Base-by-base conservation (phyloP, 2,113 vertebrate genomes). In the Turnix velox region DNA sequence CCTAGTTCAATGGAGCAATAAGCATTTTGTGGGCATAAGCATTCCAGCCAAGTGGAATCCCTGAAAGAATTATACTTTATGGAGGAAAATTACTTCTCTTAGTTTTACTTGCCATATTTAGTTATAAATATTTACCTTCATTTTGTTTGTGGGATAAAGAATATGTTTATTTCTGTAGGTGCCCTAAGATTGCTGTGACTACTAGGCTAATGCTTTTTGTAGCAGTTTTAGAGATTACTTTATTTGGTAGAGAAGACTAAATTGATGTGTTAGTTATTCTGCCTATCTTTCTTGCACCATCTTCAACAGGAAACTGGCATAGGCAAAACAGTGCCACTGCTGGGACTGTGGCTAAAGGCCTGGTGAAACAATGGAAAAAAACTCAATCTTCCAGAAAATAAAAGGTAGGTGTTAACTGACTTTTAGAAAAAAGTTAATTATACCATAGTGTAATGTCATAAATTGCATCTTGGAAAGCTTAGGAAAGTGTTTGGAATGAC, bases 221-320 rank as follows among this genome's bases (percentile, higher is more conserved):
- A 82, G 46, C n/a, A 48, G 12, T 57, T 84, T 88, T 57, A 66
- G 55, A 40, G 39, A 37, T 48, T 12, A 4, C 6, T 84, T 77
- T 92, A 10, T 79, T 84, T 72, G 58, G 20, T 18, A 31, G n/a
- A n/a, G n/a, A n/a, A n/a, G n/a, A n/a, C n/a, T n/a, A n/a, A n/a
- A n/a, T n/a, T n/a, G n/a, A n/a, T n/a, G n/a, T 74, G 19, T 20
- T 55, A 42, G 10, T 43, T 71, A 35, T 63, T 79, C 55, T 65
- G 9, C 12, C 18, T 4, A 16, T 78, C 59, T 82, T 76, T 74
- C 43, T 86, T 79, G 46, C 16, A 15, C 37, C 67, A 0, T 83
- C 25, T 68, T 78, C 66, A 74, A 95, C 84, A 99, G 98, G 98
- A 98, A 97, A 99, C 97, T 57, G 98, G 98, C 92, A 98, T 98